phyloP scores from a whole-genome alignment of 2,888 invertebrate species.

The Drosophila lutescens region DNA sequence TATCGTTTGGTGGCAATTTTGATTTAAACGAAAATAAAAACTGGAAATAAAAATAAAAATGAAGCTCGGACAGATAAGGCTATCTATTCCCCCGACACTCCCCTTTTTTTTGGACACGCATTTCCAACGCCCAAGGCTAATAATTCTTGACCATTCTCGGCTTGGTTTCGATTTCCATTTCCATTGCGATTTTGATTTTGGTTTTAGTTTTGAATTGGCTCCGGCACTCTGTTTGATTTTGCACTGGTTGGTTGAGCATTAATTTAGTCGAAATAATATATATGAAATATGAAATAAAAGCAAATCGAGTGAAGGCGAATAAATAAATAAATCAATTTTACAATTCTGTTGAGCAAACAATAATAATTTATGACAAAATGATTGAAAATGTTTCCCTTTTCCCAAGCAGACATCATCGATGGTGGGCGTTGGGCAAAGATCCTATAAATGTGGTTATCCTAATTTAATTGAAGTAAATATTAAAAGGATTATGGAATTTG shows the following conservation, averaged over 20 bases:
- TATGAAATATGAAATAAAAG: slow-evolving; percentile 66
- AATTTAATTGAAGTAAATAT: not conserved
- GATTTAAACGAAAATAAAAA: slow-evolving; percentile 27
- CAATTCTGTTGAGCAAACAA: slow-evolving; percentile 53
- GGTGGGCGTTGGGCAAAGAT: not conserved
- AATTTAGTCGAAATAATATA: slow-evolving; percentile 72
- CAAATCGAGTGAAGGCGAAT: slow-evolving; percentile 63
- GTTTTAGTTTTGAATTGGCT: slow-evolving; percentile 33
- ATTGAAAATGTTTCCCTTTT: slow-evolving; percentile 22
- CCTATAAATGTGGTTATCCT: not conserved
- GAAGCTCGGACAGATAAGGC: slow-evolving; percentile 20
- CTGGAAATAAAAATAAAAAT: slow-evolving; percentile 9
- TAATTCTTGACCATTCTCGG: slow-evolving; percentile 25
- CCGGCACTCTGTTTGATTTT: slow-evolving; percentile 26
- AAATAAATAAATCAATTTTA: slow-evolving; percentile 73
- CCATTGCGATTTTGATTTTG: slow-evolving; percentile 23
- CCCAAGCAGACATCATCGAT: not conserved
- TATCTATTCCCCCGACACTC: slow-evolving; percentile 4
- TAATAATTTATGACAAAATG: slow-evolving; percentile 24
- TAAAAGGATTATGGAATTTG: no score
- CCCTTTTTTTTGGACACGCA: not conserved
- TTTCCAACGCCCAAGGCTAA: slow-evolving; percentile 24
- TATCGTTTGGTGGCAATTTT: slow-evolving; percentile 13
- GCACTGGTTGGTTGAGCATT: slow-evolving; percentile 47
- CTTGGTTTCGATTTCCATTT: slow-evolving; percentile 25